These are phyloP conservation scores for Pollenia labialis DNA, from an alignment of 2,888 invertebrate genomes.

Conservation along the genomic window DNA sequence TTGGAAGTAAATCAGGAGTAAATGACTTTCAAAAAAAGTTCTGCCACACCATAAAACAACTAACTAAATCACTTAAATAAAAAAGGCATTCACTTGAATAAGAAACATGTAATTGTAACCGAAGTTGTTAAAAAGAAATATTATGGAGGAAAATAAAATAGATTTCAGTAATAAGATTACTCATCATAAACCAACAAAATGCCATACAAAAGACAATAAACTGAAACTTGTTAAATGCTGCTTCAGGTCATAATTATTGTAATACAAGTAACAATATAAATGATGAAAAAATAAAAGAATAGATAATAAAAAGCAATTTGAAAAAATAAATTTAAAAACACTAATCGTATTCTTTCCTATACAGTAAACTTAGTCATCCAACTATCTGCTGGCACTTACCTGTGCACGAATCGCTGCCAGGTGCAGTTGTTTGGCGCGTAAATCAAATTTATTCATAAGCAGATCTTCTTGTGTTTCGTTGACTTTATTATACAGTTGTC, in stretches of 20 bases:
- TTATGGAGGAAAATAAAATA: not conserved
- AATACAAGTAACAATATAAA: not conserved
- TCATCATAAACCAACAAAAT: not conserved
- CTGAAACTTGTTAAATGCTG: conserved; percentile 24
- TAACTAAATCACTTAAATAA: not conserved
- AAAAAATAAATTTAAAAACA: not conserved
- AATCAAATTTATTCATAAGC: conserved; percentile 96
- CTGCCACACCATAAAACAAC: too few relatives aligned
- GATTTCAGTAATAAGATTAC: not conserved
- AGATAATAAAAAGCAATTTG: conserved; percentile 8
- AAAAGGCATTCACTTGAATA: not conserved
- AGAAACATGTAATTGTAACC: not conserved
- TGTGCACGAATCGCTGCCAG: conserved; percentile 95
- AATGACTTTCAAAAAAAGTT: too few relatives aligned
- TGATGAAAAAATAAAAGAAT: conserved; percentile 10
- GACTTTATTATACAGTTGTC: conserved; percentile 94
- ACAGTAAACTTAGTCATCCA: not conserved
- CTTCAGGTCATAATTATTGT: conserved; percentile 35
- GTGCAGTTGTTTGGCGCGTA: conserved; percentile 95
- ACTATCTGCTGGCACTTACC: conserved; percentile 86
- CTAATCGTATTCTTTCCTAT: not conserved
- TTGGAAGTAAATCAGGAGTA: too few relatives aligned
- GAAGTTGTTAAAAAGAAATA: not conserved
- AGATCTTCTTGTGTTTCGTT: conserved; percentile 98
- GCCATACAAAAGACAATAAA: conserved; percentile 2